Conservation (phyloP, 2,888 invertebrate species). For the Chorisops tibialis region DNA sequence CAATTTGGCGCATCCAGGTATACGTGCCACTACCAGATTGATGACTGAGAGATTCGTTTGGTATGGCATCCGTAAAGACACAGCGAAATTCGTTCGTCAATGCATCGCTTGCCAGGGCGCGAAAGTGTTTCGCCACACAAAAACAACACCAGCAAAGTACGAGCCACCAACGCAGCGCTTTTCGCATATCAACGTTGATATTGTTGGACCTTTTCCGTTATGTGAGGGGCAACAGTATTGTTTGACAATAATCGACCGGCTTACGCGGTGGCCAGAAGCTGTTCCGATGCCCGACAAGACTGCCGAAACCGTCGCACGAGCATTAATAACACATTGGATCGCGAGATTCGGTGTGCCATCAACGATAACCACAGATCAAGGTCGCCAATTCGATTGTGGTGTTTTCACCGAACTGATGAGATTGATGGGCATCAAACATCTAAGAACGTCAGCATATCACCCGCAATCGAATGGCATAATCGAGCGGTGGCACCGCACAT, state of each 20-base stretch:
- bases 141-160: not conserved
- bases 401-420: constrained; percentile 8
- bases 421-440: constrained; percentile 4
- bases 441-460: constrained; percentile 8
- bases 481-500: too few relatives aligned
- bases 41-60: not conserved
- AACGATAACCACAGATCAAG: constrained; percentile 38
- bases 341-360: constrained; percentile 13
- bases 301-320: constrained; percentile 30
- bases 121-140: too few relatives aligned
- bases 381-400: constrained; percentile 24
- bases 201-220: not conserved
- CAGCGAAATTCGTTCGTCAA: too few relatives aligned
- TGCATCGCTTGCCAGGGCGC: too few relatives aligned
- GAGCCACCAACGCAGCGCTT: not conserved
- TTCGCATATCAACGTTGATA: not conserved
- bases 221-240: constrained; percentile 34
- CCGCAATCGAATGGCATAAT: constrained; percentile 15
- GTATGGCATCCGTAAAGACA: too few relatives aligned
- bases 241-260: constrained; percentile 38
- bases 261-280: constrained; percentile 30
- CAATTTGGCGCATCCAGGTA: not conserved
- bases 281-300: constrained; percentile 9
- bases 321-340: not conserved
- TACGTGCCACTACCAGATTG: not conserved